Percentiles rank a stretch among this genome's conserved stretches.
phyloP scores from a whole-genome alignment of 2,113 vertebrate genomes.

The Sorex araneus region DNA sequence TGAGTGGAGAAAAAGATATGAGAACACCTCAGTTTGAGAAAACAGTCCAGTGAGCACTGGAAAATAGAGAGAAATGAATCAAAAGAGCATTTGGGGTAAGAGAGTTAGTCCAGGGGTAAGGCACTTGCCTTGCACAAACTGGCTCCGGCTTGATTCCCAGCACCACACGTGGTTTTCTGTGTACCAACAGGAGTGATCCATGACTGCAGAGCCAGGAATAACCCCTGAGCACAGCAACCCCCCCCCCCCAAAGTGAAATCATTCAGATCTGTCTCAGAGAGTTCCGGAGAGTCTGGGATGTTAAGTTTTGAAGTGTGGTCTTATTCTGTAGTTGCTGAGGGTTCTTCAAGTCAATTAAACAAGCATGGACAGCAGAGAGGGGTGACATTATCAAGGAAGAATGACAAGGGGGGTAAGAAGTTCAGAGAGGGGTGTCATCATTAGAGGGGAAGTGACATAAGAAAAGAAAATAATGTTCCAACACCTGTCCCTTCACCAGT shows the following conservation, averaged over 20 bases:
- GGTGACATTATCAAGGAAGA: no score
- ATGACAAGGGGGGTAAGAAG: neutral
- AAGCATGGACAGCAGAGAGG: neutral
- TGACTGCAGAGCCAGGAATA: no score
- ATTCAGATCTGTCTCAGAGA: neutral
- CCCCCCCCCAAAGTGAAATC: no score
- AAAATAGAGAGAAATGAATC: neutral
- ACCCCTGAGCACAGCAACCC: no score
- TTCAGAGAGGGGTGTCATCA: neutral
- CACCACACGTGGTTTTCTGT: no score
- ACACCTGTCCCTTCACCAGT: no score
- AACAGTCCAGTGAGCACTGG: neutral
- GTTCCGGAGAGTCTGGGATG: neutral
- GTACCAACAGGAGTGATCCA: no score
- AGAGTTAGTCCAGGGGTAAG: no score
- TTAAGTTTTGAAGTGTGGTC: neutral
- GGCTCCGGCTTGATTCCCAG: no score
- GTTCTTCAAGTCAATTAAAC: neutral
- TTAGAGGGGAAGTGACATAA: neutral
- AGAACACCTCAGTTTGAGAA: neutral
- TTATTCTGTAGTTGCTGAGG: neutral
- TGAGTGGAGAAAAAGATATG: neutral
- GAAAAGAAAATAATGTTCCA: neutral
- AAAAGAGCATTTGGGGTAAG: neutral
- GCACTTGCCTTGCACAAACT: no score